These are phyloP conservation scores for Albula glossodonta DNA, from an alignment of 2,113 vertebrate genomes.

Conservation along the genomic window DNA sequence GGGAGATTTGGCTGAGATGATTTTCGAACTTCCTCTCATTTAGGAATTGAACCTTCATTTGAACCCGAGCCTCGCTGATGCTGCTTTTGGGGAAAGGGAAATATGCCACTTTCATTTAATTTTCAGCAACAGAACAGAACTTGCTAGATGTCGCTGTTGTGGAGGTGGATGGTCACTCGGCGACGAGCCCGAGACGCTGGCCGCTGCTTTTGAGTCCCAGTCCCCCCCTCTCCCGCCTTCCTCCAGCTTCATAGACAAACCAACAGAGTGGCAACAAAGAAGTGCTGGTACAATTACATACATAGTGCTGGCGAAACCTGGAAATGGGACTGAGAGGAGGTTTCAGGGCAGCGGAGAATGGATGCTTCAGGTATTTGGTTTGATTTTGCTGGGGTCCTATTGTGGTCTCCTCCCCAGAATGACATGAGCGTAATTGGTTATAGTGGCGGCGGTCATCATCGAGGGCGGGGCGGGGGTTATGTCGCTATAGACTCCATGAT, in stretches of 20 bases:
- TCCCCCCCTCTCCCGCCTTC: background rate
- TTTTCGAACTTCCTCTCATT: background rate
- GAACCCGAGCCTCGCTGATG: background rate
- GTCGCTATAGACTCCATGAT: constrained; percentile 68
- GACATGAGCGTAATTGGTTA: background rate
- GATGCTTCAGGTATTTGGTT: constrained; percentile 33
- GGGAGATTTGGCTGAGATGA: constrained; percentile 1
- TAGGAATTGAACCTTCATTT: background rate
- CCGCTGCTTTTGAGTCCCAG: constrained; percentile 10
- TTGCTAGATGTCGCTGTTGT: background rate
- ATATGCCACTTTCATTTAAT: background rate
- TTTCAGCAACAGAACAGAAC: background rate
- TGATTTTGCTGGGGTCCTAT: constrained; percentile 34
- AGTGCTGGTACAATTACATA: constrained; percentile 51
- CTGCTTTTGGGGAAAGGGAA: background rate
- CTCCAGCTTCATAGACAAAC: no score
- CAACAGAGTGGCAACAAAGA: background rate
- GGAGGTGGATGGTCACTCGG: background rate
- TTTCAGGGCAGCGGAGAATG: constrained; percentile 1
- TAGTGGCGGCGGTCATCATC: background rate
- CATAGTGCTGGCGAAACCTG: constrained; percentile 22
- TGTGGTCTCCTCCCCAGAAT: constrained; percentile 8
- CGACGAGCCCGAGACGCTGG: background rate
- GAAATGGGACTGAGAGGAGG: constrained; percentile 4
- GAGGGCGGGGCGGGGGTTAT: constrained; percentile 42